Conservation (phyloP, 2,113 vertebrate species). For the Myanophis thanlyinensis region DNA sequence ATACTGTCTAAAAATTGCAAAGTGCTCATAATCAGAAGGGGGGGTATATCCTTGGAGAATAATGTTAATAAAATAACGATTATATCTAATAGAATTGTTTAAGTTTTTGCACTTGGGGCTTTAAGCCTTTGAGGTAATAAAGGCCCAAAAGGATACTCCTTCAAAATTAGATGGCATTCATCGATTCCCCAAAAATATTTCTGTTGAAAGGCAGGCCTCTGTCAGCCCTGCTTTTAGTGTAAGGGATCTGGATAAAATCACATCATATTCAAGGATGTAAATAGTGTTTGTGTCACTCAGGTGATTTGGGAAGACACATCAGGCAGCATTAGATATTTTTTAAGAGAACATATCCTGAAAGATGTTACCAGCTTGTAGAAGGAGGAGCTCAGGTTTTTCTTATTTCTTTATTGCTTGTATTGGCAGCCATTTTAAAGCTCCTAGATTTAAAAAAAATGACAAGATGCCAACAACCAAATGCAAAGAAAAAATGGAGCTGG, state of each 20-base stretch:
- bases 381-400: constrained; percentile 10
- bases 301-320: constrained; percentile 36
- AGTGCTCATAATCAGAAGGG: constrained; percentile 90
- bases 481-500: constrained; percentile 53
- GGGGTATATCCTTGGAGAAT: constrained; percentile 81
- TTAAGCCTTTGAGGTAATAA: constrained; percentile 64
- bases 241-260: constrained; percentile 57
- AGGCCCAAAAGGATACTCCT: constrained; percentile 62
- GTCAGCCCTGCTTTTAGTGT: constrained; percentile 44
- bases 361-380: constrained; percentile 47
- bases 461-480: constrained; percentile 53
- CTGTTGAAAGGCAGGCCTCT: constrained; percentile 56
- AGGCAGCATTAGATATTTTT: constrained; percentile 53
- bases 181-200: constrained; percentile 54
- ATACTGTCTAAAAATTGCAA: constrained; percentile 90
- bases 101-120: constrained; percentile 66
- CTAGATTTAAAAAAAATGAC: constrained; percentile 51
- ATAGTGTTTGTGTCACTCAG: background rate
- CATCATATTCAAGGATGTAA: constrained; percentile 51
- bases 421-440: constrained; percentile 59
- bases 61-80: constrained; percentile 83
- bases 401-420: constrained; percentile 1
- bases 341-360: constrained; percentile 52
- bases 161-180: constrained; percentile 47
- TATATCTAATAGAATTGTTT: constrained; percentile 74